phyloP scores from a whole-genome alignment of 2,113 vertebrate genomes.

The Lontra canadensis region DNA sequence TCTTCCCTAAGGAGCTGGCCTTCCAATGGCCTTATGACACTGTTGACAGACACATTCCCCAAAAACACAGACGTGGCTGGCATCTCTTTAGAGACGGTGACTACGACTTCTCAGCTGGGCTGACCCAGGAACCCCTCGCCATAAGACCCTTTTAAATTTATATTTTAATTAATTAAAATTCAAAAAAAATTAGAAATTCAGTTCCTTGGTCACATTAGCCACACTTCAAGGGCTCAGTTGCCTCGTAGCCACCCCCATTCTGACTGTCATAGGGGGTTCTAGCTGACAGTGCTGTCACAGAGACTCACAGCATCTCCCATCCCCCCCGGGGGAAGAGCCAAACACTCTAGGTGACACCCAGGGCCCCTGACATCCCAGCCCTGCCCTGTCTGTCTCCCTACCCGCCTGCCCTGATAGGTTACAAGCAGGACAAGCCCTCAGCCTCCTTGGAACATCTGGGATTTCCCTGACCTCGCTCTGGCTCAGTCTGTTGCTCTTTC shows the following conservation, averaged over 20 bases:
- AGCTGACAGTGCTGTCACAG: accelerated
- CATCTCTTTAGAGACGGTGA: neutral
- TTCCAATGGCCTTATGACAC: neutral
- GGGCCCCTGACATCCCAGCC: neutral
- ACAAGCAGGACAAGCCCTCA: neutral
- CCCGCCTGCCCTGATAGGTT: neutral
- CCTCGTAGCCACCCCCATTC: too few relatives aligned
- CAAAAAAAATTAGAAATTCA: neutral
- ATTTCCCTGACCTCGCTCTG: neutral
- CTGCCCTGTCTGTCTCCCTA: accelerated
- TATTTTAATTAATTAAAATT: neutral
- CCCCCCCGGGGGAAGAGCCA: neutral
- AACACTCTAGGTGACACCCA: neutral
- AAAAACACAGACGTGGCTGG: neutral
- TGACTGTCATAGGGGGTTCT: neutral
- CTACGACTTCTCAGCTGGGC: neutral
- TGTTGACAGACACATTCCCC: neutral
- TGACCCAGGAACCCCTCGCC: too few relatives aligned
- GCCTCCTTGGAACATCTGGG: neutral
- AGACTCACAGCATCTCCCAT: neutral
- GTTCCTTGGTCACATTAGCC: neutral
- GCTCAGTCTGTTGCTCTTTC: neutral
- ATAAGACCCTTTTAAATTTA: neutral
- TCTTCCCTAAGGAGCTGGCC: neutral
- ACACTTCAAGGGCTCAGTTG: neutral